Conservation (phyloP, 2,888 invertebrate genomes). For the Drosophila melanosoma region DNA sequence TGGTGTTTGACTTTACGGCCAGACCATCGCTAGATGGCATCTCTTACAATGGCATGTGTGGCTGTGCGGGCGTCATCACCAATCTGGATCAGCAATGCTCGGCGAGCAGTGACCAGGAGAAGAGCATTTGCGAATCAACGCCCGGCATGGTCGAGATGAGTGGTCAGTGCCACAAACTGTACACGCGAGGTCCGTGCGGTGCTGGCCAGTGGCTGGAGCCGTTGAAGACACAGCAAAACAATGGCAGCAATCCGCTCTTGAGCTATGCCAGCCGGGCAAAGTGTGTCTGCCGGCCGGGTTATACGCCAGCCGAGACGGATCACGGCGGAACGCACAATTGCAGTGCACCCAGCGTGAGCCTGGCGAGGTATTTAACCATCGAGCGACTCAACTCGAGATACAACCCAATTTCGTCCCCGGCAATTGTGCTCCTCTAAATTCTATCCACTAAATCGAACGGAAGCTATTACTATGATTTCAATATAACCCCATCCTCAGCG, state of each 20-base stretch:
- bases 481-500: slow-evolving; percentile 14
- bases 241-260: slow-evolving; percentile 47
- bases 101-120: slow-evolving; percentile 47
- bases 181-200: slow-evolving; percentile 91
- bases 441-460: slow-evolving; percentile 22
- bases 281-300: slow-evolving; percentile 91
- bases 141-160: slow-evolving; percentile 88
- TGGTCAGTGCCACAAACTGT: slow-evolving; percentile 90
- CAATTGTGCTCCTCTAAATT: slow-evolving; percentile 20
- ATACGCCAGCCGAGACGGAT: slow-evolving; percentile 74
- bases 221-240: slow-evolving; percentile 83
- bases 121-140: slow-evolving; percentile 86
- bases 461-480: slow-evolving; percentile 38
- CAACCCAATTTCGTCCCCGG: slow-evolving; percentile 31
- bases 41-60: slow-evolving; percentile 93
- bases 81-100: slow-evolving; percentile 84
- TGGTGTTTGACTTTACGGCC: slow-evolving; percentile 92
- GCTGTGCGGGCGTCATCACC: slow-evolving; percentile 87
- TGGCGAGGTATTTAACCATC: slow-evolving; percentile 88
- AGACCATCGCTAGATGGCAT: slow-evolving; percentile 92
- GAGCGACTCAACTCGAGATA: slow-evolving; percentile 73
- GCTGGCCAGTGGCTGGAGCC: slow-evolving; percentile 90
- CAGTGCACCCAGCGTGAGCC: slow-evolving; percentile 87
- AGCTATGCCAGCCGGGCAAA: slow-evolving; percentile 84
- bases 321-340: slow-evolving; percentile 85